Percentiles rank a stretch among this genome's conserved stretches.
These are phyloP conservation scores for Pterobdella sp. DNA, from an alignment of 2,888 invertebrate genomes.

Conservation along the genomic window DNA sequence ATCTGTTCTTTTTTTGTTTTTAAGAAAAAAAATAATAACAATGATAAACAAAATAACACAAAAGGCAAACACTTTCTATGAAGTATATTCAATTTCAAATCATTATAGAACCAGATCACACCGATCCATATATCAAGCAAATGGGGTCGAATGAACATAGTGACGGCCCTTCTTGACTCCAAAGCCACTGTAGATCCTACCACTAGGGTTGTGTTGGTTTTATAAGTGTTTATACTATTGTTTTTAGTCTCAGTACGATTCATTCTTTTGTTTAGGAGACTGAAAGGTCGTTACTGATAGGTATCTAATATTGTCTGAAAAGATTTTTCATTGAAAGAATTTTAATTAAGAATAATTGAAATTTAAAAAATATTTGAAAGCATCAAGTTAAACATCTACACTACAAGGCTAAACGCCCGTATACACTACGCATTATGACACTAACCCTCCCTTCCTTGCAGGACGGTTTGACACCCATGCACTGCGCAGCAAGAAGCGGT, in stretches of 20 bases:
- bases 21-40: neutral
- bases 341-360: too few relatives aligned
- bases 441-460: neutral
- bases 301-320: too few relatives aligned
- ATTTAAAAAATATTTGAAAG: too few relatives aligned
- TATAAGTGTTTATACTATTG: too few relatives aligned
- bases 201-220: slow-evolving; percentile 65
- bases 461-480: slow-evolving; percentile 37
- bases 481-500: slow-evolving; percentile 65
- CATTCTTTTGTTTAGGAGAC: too few relatives aligned
- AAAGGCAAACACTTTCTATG: neutral
- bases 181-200: slow-evolving; percentile 96
- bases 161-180: slow-evolving; percentile 81
- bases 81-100: neutral
- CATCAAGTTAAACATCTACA: too few relatives aligned
- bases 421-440: neutral
- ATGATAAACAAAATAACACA: neutral
- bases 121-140: slow-evolving; percentile 50
- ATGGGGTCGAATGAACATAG: slow-evolving; percentile 95
- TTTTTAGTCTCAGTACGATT: too few relatives aligned
- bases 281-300: too few relatives aligned
- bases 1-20: too few relatives aligned
- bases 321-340: too few relatives aligned
- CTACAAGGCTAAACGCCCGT: neutral
- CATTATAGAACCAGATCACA: slow-evolving; percentile 35